These are phyloP conservation scores for Bucco capensis DNA, from an alignment of 2,113 vertebrate genomes.

Conservation along the genomic window DNA sequence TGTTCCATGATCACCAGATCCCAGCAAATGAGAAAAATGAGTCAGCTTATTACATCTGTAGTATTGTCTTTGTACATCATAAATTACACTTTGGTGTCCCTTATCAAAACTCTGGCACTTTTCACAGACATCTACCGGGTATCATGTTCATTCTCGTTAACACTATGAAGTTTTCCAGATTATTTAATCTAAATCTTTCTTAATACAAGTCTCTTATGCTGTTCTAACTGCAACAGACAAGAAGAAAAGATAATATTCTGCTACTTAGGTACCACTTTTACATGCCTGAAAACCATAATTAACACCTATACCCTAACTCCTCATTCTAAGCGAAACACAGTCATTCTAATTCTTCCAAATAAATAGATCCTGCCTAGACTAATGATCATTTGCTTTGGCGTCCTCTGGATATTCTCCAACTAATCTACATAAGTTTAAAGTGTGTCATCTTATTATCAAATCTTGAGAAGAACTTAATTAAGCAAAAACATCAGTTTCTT, in stretches of 20 bases:
- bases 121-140: neutral
- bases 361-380: neutral
- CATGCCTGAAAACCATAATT: neutral
- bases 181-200: neutral
- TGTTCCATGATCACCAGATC: neutral
- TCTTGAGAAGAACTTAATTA: neutral
- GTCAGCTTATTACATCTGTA: neutral
- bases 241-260: neutral
- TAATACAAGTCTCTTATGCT: neutral
- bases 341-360: neutral
- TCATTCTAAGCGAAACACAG: neutral
- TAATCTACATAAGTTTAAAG: neutral
- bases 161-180: neutral
- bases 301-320: neutral
- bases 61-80: neutral
- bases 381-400: fast-evolving
- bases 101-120: neutral
- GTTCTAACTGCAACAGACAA: neutral
- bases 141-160: neutral
- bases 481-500: neutral
- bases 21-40: neutral
- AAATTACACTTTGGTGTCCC: neutral
- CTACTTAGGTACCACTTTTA: neutral
- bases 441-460: neutral
- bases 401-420: neutral